These are phyloP conservation scores for Caenorhabditis uteleia DNA, from an alignment of 2,888 invertebrate genomes.

Conservation along the genomic window DNA sequence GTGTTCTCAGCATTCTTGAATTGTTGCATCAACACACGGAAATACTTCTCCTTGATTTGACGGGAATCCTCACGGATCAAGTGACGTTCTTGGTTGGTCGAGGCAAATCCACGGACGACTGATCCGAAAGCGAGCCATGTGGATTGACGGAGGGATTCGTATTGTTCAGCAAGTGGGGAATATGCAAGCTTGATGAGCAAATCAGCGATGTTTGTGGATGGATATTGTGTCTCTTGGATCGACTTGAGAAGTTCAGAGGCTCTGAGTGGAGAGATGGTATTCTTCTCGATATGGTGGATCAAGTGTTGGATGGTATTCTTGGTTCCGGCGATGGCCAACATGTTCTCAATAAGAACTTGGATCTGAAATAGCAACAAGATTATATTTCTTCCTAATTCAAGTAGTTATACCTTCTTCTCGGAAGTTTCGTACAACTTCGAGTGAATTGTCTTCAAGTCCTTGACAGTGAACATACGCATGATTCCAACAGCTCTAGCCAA, in stretches of 20 bases:
- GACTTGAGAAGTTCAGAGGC: slow-evolving; percentile 44
- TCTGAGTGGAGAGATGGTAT: slow-evolving; percentile 26
- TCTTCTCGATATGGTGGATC: slow-evolving; percentile 32
- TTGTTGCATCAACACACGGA: slow-evolving; percentile 39
- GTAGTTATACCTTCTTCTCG: slow-evolving; percentile 16
- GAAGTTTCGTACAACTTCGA: slow-evolving; percentile 20
- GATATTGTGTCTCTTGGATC: slow-evolving; percentile 46
- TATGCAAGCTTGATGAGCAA: slow-evolving; percentile 26
- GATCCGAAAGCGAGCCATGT: slow-evolving; percentile 45
- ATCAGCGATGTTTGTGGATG: slow-evolving; percentile 38
- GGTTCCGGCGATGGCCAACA: slow-evolving; percentile 53
- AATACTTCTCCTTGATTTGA: slow-evolving; percentile 29
- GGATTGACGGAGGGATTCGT: slow-evolving; percentile 40
- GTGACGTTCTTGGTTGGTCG: slow-evolving; percentile 16
- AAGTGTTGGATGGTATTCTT: slow-evolving; percentile 47
- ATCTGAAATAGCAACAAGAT: slow-evolving; percentile 7
- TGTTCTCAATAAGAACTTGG: slow-evolving; percentile 44
- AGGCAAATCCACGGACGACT: slow-evolving; percentile 33
- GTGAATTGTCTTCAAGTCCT: slow-evolving; percentile 52
- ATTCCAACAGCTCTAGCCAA: slow-evolving; percentile 54
- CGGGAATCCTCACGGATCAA: slow-evolving; percentile 37
- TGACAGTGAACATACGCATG: slow-evolving; percentile 47
- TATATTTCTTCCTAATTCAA: slow-evolving; percentile 7
- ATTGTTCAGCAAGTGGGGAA: slow-evolving; percentile 6
- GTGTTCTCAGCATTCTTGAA: slow-evolving; percentile 41